These are phyloP conservation scores for Timandra comae DNA, from an alignment of 2,888 invertebrate genomes.

Conservation along the genomic window DNA sequence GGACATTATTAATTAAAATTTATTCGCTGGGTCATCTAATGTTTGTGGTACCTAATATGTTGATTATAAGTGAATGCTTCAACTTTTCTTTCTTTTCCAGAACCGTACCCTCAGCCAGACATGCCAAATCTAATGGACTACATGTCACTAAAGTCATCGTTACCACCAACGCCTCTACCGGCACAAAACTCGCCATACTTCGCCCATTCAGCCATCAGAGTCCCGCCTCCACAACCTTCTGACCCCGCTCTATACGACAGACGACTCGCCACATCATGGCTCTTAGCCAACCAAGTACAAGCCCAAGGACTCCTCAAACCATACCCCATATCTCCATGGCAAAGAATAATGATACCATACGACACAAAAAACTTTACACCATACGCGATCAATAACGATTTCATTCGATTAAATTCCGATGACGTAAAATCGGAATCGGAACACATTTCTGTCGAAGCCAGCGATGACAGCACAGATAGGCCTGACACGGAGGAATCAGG, in stretches of 20 bases:
- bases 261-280: constrained; percentile 73
- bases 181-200: constrained; percentile 56
- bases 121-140: constrained; percentile 63
- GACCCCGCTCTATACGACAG: constrained; percentile 62
- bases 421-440: constrained; percentile 63
- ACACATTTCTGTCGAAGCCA: constrained; percentile 74
- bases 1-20: too few relatives aligned
- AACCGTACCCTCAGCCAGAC: constrained; percentile 54
- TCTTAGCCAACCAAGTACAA: constrained; percentile 72
- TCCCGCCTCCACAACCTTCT: constrained; percentile 51
- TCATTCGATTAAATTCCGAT: constrained; percentile 54
- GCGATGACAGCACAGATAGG: constrained; percentile 78
- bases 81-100: constrained; percentile 55
- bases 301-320: constrained; percentile 68
- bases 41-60: too few relatives aligned
- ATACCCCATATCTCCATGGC: constrained; percentile 75
- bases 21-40: too few relatives aligned
- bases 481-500: constrained; percentile 59
- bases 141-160: constrained; percentile 57
- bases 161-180: constrained; percentile 43
- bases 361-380: constrained; percentile 58
- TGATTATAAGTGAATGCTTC: too few relatives aligned
- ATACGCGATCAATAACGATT: constrained; percentile 56
- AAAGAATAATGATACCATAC: constrained; percentile 77
- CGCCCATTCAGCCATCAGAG: constrained; percentile 58